Evolutionary conservation across 2,797 vertebrate species (phyloP), one percentile per base, ranked within the genome.

Genomic region (Aldrovandia affinis): DNA sequence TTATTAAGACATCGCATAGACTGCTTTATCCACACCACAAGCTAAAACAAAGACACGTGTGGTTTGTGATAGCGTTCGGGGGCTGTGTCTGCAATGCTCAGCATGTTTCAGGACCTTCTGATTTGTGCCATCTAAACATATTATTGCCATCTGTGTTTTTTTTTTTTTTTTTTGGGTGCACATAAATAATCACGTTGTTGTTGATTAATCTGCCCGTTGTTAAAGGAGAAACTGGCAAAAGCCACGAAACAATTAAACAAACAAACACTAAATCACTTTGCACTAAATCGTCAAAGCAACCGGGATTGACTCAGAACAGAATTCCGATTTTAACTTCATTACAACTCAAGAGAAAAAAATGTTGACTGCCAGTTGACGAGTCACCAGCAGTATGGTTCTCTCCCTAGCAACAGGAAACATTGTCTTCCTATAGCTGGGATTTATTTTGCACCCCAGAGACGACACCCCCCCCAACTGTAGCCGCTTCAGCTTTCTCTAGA

Each of bases 1-100:
- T 33, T 14, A 6, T 59, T 77, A 59, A 83, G 36, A 54, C 8
- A 77, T 59, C 20, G 28, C 25, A 47, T 44, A 59, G 68, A 83
- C 30, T 14, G 14, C 18, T 4, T 36, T 90, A 81, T 73, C 79
- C 4, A 0, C 0, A 42, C 83, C 86, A 88, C 89, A 90, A 92
- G 90, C 87, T 89, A 91, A 86, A 94, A 92, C 87, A 92, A 85
- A 92, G 86, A 92, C 88, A 88, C 89, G 89, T 87, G 91, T 59
- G 85, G 91, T 86, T 86, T 68, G 30, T 30, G 30, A 59, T 52
- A 77, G 59, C 83, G 86, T 89, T 85, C 81, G 42, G 85, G 87
- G 83, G 80, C 73, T 2, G 2, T n/a, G 86, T 87, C 84, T 89
- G 83, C 78, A 90, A 85, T 87, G 87, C 80, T 82, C 81, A 83